Percentiles rank a stretch among this genome's conserved stretches.
These are phyloP conservation scores for Hemithea aestivaria DNA, from an alignment of 2,888 invertebrate species.

Conservation along the genomic window DNA sequence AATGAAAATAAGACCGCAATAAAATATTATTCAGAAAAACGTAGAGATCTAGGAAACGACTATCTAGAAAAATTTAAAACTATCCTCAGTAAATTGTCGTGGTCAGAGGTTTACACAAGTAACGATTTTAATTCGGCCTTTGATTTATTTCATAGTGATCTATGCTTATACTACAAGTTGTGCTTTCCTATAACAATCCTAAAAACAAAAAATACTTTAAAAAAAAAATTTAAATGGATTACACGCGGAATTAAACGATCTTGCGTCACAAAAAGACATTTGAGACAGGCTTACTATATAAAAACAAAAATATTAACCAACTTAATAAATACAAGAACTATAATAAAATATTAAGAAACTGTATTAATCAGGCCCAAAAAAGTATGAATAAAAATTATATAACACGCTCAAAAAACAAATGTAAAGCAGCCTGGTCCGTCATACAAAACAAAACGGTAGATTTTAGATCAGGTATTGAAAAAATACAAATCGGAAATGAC, in stretches of 20 bases:
- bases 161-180: background rate
- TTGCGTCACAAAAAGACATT: background rate
- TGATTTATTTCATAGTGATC: no score
- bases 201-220: background rate
- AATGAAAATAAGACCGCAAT: no score
- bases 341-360: background rate
- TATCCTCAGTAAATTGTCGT: no score
- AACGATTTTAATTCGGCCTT: no score
- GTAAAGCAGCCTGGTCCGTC: conserved; percentile 1
- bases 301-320: no score
- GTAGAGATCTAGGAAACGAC: no score
- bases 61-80: no score
- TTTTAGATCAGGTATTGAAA: background rate
- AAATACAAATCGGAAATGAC: background rate
- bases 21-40: no score
- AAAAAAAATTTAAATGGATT: background rate
- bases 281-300: background rate
- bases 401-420: background rate
- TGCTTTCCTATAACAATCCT: background rate
- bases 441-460: background rate
- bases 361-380: conserved; percentile 1
- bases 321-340: background rate
- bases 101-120: no score
- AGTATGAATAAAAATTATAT: background rate
- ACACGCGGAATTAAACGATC: background rate